Evolutionary conservation across 2,888 invertebrate species (phyloP), one percentile per base, ranked within the genome.

Genomic region (Tetropium fuscum): DNA sequence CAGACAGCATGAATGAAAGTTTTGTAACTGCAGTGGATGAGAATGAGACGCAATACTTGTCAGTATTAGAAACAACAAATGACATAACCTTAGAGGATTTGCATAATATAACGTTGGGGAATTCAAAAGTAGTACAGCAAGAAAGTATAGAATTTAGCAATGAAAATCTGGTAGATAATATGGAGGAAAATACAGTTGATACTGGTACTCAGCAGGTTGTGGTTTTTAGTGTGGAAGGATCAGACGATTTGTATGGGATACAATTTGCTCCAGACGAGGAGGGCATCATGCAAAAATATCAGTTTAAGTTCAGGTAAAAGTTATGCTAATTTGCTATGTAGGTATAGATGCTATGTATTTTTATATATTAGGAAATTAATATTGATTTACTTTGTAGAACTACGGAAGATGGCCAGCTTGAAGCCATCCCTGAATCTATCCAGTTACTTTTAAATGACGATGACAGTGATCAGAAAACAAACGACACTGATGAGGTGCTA

Each of bases 271-370:
- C 76, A 51, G 81, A 82, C 73, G 78, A 78, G 20, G 74, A 78
- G 15, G 82, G 82, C 8, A 80, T 80, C 66, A 53, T 80, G 7
- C 79, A 79, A 47, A 81, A 78, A 68, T 80, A 78, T 63, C 80
- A 81, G 55, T 81, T 80, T 67, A 76, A 80, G 70, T 77, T 81
- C 53, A 73, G 78, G 81, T 81, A 69, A 60, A 51, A 38, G 18
- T 7, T 19, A 22, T 43, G 15, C 5, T 15, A 15, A 16, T n/a
- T 18, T 43, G 36, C 36, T 34, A 20, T 15, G 15, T 15, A 15
- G n/a, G n/a, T n/a, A n/a, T n/a, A n/a, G n/a, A n/a, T n/a, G n/a
- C n/a, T n/a, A n/a, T n/a, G n/a, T n/a, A n/a, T n/a, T n/a, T n/a
- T n/a, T n/a, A n/a, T n/a, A n/a, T n/a, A n/a, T n/a, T n/a, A n/a